These are phyloP conservation scores for Leptinotarsa tumamoca DNA, from an alignment of 2,888 invertebrate genomes.

Conservation along the genomic window DNA sequence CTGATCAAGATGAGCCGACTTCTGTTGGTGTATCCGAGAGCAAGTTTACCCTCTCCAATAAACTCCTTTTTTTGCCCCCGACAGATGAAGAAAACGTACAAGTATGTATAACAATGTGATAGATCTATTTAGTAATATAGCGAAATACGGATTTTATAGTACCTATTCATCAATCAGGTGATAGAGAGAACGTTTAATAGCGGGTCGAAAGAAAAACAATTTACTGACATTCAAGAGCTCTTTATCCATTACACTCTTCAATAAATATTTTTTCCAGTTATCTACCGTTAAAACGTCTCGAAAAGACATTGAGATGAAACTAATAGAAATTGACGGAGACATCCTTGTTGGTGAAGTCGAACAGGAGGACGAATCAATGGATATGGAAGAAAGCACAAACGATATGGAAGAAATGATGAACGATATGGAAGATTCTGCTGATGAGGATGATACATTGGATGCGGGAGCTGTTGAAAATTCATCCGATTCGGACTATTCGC, in stretches of 20 bases:
- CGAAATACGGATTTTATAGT: too few species aligned
- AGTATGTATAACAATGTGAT: not conserved
- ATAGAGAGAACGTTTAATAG: too few species aligned
- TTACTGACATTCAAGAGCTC: too few species aligned
- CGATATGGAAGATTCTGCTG: constrained; percentile 45
- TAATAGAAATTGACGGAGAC: constrained; percentile 62
- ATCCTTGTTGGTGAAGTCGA: constrained; percentile 36
- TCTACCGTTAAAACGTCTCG: constrained; percentile 39
- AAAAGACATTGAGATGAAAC: constrained; percentile 63
- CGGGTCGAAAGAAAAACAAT: too few species aligned
- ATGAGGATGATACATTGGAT: constrained; percentile 50
- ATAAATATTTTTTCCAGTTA: constrained; percentile 25
- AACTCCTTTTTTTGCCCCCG: constrained; percentile 63
- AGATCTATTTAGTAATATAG: not conserved
- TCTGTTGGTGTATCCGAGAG: constrained; percentile 34
- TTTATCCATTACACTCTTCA: too few species aligned
- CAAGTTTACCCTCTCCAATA: constrained; percentile 59
- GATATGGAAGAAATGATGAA: constrained; percentile 47
- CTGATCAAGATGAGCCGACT: constrained; percentile 36
- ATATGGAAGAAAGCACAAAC: constrained; percentile 45
- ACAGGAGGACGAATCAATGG: constrained; percentile 35
- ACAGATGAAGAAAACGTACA: constrained; percentile 60
- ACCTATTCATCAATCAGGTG: too few species aligned
- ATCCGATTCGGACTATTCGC: constrained; percentile 62
- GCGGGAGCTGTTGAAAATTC: constrained; percentile 60